phyloP scores from a whole-genome alignment of 2,113 vertebrate genomes.

The Callocephalon fimbriatum region DNA sequence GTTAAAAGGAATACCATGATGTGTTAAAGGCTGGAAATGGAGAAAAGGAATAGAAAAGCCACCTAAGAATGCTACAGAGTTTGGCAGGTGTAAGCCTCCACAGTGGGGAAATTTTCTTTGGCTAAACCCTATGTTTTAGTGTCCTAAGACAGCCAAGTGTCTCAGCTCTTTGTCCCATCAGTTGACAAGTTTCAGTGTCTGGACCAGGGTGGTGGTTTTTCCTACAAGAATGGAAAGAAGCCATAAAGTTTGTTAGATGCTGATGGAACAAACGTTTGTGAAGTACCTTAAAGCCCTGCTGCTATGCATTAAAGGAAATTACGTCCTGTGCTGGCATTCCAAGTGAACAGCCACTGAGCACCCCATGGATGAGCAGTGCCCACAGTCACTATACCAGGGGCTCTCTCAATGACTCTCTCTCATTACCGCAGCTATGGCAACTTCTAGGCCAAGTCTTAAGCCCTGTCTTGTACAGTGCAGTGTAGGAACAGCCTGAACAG shows the following conservation, averaged over 20 bases:
- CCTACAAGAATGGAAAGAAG: constrained; percentile 62
- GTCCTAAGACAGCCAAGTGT: constrained; percentile 37
- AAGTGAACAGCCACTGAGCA: neutral
- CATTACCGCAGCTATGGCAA: neutral
- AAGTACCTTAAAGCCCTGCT: neutral
- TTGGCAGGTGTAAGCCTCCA: constrained; percentile 11
- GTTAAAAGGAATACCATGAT: constrained; percentile 41
- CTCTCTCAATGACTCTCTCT: neutral
- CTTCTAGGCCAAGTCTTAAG: rapidly evolving
- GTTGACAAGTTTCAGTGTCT: constrained; percentile 46
- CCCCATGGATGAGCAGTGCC: rapidly evolving
- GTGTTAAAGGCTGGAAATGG: constrained; percentile 33
- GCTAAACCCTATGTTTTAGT: constrained; percentile 29
- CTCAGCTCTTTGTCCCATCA: constrained; percentile 48
- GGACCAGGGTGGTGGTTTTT: constrained; percentile 28
- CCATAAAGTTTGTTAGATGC: constrained; percentile 28
- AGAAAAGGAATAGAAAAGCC: constrained; percentile 28
- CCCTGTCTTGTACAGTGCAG: neutral
- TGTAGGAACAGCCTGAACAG: neutral
- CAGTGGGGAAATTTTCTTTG: neutral
- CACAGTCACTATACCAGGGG: neutral
- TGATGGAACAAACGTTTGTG: neutral
- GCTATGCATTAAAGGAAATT: rapidly evolving
- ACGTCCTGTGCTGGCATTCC: neutral
- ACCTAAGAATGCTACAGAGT: constrained; percentile 5